Percentiles rank a stretch among this genome's conserved stretches.
phyloP scores from a whole-genome alignment of 2,888 invertebrate genomes.

The Leuctra nigra region DNA sequence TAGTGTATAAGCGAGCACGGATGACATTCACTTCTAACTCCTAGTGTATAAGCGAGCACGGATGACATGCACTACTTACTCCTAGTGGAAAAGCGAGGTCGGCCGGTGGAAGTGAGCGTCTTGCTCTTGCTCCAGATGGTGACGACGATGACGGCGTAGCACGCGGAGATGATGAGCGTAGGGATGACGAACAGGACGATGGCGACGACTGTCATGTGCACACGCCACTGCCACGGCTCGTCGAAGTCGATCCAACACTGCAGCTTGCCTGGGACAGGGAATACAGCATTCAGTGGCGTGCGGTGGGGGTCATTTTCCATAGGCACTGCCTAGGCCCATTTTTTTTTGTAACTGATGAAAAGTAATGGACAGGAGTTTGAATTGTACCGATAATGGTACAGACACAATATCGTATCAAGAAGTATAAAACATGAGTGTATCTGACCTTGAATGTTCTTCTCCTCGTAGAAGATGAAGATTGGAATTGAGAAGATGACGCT shows the following conservation, averaged over 20 bases:
- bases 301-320: too few relatives aligned
- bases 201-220: slow-evolving; percentile 82
- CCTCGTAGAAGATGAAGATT: slow-evolving; percentile 72
- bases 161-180: slow-evolving; percentile 79
- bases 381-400: too few relatives aligned
- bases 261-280: slow-evolving; percentile 52
- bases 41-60: too few relatives aligned
- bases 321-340: too few relatives aligned
- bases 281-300: too few relatives aligned
- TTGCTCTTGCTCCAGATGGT: slow-evolving; percentile 88
- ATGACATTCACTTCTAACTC: too few relatives aligned
- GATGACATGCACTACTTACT: neutral
- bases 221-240: slow-evolving; percentile 69
- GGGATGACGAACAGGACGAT: slow-evolving; percentile 78
- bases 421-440: too few relatives aligned
- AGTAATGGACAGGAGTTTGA: too few relatives aligned
- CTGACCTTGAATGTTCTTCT: slow-evolving; percentile 70
- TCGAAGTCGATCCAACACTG: slow-evolving; percentile 89
- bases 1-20: too few relatives aligned
- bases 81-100: neutral
- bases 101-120: slow-evolving; percentile 40
- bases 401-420: too few relatives aligned
- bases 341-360: too few relatives aligned
- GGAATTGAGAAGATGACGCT: slow-evolving; percentile 78
- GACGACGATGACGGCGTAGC: slow-evolving; percentile 84